A percentile compares a stretch with the other conserved stretches of the same genome.
phyloP scores from a whole-genome alignment of 2,113 vertebrate species.

The Python bivittatus region DNA sequence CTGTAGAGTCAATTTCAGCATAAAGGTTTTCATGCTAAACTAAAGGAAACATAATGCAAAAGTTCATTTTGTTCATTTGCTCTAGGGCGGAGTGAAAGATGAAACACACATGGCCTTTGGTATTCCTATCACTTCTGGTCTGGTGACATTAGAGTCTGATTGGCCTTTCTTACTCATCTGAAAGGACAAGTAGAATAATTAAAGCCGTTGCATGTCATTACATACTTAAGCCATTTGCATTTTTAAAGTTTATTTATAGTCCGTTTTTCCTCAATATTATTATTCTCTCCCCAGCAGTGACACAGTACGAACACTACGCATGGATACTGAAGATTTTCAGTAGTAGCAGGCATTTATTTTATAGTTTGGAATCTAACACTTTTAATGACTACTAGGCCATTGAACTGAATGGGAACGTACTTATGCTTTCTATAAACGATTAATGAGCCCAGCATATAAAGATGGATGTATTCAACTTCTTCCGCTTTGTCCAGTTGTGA shows the following conservation, averaged over 20 bases:
- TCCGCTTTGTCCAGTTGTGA: neutral
- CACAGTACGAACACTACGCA: slow-evolving; percentile 45
- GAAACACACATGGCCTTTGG: slow-evolving; percentile 33
- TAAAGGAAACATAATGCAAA: slow-evolving; percentile 40
- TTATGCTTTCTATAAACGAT: neutral
- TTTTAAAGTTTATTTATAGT: slow-evolving; percentile 47
- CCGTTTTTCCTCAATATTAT: slow-evolving; percentile 31
- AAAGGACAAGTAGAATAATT: slow-evolving; percentile 53
- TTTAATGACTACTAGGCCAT: neutral
- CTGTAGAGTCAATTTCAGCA: slow-evolving; percentile 60
- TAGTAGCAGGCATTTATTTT: neutral
- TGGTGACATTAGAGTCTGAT: slow-evolving; percentile 43
- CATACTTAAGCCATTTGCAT: slow-evolving; percentile 53
- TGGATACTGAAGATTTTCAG: neutral
- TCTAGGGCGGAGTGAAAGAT: slow-evolving; percentile 23
- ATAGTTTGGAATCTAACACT: neutral
- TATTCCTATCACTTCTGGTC: slow-evolving; percentile 47
- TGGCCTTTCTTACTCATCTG: slow-evolving; percentile 39
- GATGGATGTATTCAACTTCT: neutral
- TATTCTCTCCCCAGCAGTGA: slow-evolving; percentile 34
- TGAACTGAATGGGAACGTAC: neutral
- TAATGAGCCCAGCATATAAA: neutral
- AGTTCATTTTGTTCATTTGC: slow-evolving; percentile 58
- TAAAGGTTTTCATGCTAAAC: slow-evolving; percentile 24
- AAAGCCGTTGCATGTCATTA: slow-evolving; percentile 46